phyloP scores from a whole-genome alignment of 1,140 invertebrate species.

The Penaeus chinensis region DNA sequence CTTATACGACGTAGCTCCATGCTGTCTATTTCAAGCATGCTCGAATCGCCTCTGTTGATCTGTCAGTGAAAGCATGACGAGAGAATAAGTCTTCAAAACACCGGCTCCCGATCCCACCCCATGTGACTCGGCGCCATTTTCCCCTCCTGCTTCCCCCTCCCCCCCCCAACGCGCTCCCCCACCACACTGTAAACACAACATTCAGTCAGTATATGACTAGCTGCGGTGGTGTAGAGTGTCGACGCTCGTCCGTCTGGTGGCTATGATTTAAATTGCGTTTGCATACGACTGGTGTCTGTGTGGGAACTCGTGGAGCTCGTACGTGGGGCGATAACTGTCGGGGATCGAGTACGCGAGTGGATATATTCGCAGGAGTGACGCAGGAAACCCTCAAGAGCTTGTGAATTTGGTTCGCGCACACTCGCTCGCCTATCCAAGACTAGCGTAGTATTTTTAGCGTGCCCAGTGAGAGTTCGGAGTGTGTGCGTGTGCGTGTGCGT shows the following conservation, averaged over 20 bases:
- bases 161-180: not conserved
- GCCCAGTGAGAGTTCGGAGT: no score
- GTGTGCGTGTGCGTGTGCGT: no score
- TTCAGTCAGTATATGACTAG: constrained; percentile 27
- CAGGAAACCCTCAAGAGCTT: not conserved
- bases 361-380: not conserved
- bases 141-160: not conserved
- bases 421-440: constrained; percentile 25
- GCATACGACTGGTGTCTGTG: no score
- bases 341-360: not conserved
- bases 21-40: no score
- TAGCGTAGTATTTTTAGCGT: constrained; percentile 31
- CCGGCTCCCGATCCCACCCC: constrained; percentile 11
- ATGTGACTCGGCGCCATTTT: constrained; percentile 35
- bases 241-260: not conserved
- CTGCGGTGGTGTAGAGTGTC: not conserved
- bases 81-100: constrained; percentile 12
- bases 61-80: not conserved
- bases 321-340: no score
- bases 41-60: not conserved
- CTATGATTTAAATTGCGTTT: constrained; percentile 2
- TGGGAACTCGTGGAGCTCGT: no score
- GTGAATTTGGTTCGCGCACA: constrained; percentile 33
- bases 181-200: constrained; percentile 34
- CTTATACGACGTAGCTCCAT: no score